Evolutionary conservation across 2,888 invertebrate genomes (phyloP).

Genomic region (Ommatoiulus sabulosus): DNA sequence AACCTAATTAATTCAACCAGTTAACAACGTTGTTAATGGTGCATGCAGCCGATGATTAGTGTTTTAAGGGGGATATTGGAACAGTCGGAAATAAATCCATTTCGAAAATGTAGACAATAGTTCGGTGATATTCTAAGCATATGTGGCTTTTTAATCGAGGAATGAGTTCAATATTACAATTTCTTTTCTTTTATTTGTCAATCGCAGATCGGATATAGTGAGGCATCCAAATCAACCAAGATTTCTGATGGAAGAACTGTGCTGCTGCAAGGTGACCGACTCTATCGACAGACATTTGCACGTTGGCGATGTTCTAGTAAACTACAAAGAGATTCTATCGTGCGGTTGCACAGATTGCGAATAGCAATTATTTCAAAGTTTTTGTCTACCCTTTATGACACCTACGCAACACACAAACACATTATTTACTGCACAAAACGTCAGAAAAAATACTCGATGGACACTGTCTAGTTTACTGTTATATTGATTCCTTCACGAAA

Average conservation of each 20-base stretch:
- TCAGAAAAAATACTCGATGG: background rate
- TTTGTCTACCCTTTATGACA: background rate
- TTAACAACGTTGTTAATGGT: too few relatives aligned
- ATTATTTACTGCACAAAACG: background rate
- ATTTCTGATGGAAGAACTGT: constrained; percentile 25
- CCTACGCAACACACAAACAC: background rate
- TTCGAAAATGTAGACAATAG: too few relatives aligned
- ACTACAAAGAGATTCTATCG: constrained; percentile 44
- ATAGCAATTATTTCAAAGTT: background rate
- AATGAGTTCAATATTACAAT: background rate
- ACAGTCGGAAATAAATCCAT: too few relatives aligned
- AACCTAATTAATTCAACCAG: too few relatives aligned
- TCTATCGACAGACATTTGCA: constrained; percentile 13
- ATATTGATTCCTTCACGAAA: background rate
- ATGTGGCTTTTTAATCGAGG: background rate
- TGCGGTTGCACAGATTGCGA: constrained; percentile 10
- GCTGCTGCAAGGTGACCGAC: constrained; percentile 49
- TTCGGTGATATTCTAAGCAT: too few relatives aligned
- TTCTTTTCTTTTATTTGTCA: background rate
- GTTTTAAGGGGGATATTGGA: too few relatives aligned
- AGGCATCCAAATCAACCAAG: background rate
- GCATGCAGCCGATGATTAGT: too few relatives aligned
- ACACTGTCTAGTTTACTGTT: background rate
- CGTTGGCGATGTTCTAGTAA: background rate
- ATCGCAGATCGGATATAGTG: constrained; percentile 46